These are phyloP conservation scores for Oncorhynchus clarkii DNA, from an alignment of 2,113 vertebrate species.

Conservation along the genomic window DNA sequence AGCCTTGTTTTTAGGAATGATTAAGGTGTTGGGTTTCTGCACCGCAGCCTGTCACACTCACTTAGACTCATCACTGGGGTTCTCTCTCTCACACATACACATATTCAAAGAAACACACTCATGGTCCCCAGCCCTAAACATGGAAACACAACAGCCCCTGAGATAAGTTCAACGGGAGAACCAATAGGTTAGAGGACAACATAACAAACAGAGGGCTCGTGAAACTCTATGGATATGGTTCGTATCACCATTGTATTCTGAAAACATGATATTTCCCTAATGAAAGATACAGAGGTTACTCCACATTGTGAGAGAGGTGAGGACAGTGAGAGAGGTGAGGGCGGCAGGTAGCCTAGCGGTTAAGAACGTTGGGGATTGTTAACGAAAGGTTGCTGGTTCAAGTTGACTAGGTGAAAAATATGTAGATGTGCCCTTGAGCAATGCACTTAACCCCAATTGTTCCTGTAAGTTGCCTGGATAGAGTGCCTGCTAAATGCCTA, in stretches of 20 bases:
- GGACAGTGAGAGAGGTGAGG: not conserved
- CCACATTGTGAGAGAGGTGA: not conserved
- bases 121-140: no score
- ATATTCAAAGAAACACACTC: not conserved
- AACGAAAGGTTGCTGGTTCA: no score
- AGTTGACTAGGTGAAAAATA: no score
- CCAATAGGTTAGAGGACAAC: not conserved
- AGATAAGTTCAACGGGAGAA: not conserved
- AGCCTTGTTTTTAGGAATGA: constrained; percentile 50
- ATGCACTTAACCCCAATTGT: no score
- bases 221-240: not conserved
- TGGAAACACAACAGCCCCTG: no score
- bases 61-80: constrained; percentile 48
- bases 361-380: no score
- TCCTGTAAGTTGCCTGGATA: no score
- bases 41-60: constrained; percentile 52
- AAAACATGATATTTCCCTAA: not conserved
- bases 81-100: not conserved
- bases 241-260: not conserved
- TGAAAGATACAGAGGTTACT: not conserved
- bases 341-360: no score
- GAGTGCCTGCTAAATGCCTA: no score
- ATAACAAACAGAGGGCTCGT: not conserved
- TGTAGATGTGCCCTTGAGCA: no score
- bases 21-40: constrained; percentile 47